Evolutionary conservation across 2,797 vertebrate genomes (phyloP).

Genomic region (Muscicapa comitata): DNA sequence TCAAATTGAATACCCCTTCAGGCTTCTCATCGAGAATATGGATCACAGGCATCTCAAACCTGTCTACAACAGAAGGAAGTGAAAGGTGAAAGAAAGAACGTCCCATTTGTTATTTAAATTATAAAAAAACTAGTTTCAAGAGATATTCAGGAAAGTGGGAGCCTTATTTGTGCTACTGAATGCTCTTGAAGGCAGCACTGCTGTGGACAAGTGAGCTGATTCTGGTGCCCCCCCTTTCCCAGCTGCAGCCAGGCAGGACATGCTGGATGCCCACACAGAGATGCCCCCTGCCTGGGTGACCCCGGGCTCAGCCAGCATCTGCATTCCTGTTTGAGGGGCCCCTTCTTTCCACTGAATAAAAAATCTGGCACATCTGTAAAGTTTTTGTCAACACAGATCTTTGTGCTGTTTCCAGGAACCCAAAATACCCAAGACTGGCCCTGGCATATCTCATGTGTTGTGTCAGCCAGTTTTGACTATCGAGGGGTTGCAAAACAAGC

Average conservation of each 20-base stretch:
- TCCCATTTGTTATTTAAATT: not conserved
- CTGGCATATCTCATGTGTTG: slow-evolving; percentile 43
- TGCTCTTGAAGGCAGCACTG: not conserved
- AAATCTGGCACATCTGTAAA: slow-evolving; percentile 28
- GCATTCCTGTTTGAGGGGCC: not conserved
- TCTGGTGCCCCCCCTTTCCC: not conserved
- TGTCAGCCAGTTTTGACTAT: slow-evolving; percentile 54
- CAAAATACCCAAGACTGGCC: slow-evolving; percentile 17
- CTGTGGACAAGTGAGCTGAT: not conserved
- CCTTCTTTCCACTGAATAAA: not conserved
- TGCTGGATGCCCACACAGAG: fast-evolving
- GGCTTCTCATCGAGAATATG: not conserved
- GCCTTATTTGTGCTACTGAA: not conserved
- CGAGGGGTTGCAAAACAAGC: slow-evolving; percentile 55
- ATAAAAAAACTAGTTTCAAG: not conserved
- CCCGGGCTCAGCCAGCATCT: not conserved
- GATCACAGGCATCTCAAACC: fast-evolving
- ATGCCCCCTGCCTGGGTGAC: not conserved
- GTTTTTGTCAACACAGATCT: slow-evolving; percentile 36
- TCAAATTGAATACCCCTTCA: not conserved
- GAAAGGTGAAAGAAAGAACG: not conserved
- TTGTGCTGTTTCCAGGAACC: slow-evolving; percentile 46
- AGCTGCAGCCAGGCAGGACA: not conserved
- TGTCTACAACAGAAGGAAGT: not conserved
- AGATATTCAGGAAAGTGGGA: not conserved